These are phyloP conservation scores for Paguma larvata DNA, from an alignment of 2,797 vertebrate species.

Conservation along the genomic window DNA sequence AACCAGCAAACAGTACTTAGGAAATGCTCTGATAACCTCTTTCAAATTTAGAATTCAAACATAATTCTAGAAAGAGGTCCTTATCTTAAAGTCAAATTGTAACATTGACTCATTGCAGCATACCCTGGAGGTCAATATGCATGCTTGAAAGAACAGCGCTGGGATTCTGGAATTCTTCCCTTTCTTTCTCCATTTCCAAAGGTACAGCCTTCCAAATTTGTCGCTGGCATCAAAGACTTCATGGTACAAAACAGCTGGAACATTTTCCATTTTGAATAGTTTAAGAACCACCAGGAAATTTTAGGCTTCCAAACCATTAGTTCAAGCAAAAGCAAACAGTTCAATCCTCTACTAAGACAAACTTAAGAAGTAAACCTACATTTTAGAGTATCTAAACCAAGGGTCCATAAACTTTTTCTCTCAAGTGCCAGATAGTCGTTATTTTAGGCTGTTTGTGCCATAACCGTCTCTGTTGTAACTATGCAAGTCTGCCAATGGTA, in stretches of 20 bases:
- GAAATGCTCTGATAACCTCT: slow-evolving; percentile 29
- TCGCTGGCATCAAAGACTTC: not conserved
- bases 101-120: slow-evolving; percentile 27
- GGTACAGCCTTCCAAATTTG: not conserved
- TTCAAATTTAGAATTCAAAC: slow-evolving; percentile 57
- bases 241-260: not conserved
- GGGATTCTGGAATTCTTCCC: slow-evolving; percentile 42
- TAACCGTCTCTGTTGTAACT: not conserved
- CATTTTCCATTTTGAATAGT: slow-evolving; percentile 1
- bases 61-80: slow-evolving; percentile 16
- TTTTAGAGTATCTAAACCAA: slow-evolving; percentile 20
- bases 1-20: slow-evolving; percentile 1
- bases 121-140: not conserved
- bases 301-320: slow-evolving; percentile 50
- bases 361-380: slow-evolving; percentile 12
- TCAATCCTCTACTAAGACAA: not conserved
- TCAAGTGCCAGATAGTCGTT: not conserved
- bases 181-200: slow-evolving; percentile 27
- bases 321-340: slow-evolving; percentile 32
- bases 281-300: slow-evolving; percentile 43
- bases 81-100: slow-evolving; percentile 47
- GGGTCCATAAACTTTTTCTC: not conserved
- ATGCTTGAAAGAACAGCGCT: not conserved
- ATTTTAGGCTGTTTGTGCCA: not conserved
- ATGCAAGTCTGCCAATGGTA: not conserved